These are phyloP conservation scores for Corythaeola cristata DNA, from an alignment of 2,113 vertebrate genomes.

Conservation along the genomic window DNA sequence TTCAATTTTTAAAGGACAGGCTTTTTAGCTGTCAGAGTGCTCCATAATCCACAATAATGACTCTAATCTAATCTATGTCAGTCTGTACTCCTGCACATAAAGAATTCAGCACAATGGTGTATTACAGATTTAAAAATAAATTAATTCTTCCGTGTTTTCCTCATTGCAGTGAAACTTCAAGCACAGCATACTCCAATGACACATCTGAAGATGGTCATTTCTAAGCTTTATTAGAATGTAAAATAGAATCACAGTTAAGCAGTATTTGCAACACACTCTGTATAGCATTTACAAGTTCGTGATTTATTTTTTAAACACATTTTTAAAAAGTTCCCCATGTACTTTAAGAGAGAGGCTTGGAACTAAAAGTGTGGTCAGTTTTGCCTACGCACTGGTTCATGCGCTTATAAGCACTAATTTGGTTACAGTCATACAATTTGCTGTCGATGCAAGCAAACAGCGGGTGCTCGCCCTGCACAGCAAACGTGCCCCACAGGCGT, in stretches of 20 bases:
- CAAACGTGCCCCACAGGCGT: fast-evolving
- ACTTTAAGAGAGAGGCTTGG: neutral
- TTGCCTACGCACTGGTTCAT: fast-evolving
- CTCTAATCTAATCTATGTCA: neutral
- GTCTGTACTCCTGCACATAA: neutral
- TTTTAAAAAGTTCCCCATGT: neutral
- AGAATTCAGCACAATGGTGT: neutral
- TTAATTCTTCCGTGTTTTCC: neutral
- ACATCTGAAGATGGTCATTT: neutral
- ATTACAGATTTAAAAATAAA: neutral
- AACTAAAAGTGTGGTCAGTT: neutral
- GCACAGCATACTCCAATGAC: neutral
- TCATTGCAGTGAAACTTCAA: neutral
- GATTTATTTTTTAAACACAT: neutral
- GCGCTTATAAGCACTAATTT: neutral
- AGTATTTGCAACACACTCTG: neutral
- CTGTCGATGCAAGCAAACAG: neutral
- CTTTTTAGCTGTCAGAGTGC: neutral
- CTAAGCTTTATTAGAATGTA: neutral
- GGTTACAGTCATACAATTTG: neutral
- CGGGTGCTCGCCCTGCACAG: neutral
- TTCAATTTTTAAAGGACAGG: neutral
- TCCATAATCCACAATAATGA: neutral
- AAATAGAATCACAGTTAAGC: neutral
- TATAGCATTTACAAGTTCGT: neutral